These are phyloP conservation scores for Drosophila erecta DNA, from an alignment of 1,140 invertebrate species.

Conservation along the genomic window DNA sequence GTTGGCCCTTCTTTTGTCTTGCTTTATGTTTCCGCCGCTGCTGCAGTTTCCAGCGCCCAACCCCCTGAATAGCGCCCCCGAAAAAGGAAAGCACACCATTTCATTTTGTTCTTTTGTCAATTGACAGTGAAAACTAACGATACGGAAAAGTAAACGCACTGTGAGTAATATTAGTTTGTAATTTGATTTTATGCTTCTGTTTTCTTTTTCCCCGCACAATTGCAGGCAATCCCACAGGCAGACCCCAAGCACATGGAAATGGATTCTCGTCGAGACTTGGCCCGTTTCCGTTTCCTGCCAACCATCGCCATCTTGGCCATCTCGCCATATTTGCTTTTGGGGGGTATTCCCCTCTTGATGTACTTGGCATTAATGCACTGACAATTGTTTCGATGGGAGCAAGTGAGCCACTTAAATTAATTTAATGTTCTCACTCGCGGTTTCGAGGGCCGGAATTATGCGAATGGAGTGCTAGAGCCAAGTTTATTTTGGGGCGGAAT, in stretches of 20 bases:
- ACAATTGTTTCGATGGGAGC: slow-evolving; percentile 63
- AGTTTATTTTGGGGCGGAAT: slow-evolving; percentile 21
- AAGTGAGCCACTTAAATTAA: slow-evolving; percentile 71
- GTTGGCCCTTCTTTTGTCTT: slow-evolving; percentile 53
- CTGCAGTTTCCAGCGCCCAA: slow-evolving; percentile 53
- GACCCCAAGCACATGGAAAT: slow-evolving; percentile 5
- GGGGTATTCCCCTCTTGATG: not conserved
- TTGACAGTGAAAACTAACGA: slow-evolving; percentile 84
- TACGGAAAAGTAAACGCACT: slow-evolving; percentile 82
- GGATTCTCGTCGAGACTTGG: slow-evolving; percentile 27
- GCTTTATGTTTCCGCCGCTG: slow-evolving; percentile 59
- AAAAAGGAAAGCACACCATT: slow-evolving; percentile 33
- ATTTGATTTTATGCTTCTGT: slow-evolving; percentile 77
- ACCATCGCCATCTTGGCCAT: slow-evolving; percentile 7
- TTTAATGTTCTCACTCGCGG: slow-evolving; percentile 60
- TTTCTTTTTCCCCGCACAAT: slow-evolving; percentile 42
- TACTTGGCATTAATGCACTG: slow-evolving; percentile 68
- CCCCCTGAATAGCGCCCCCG: not conserved
- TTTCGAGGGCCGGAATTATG: slow-evolving; percentile 37
- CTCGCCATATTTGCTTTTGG: not conserved
- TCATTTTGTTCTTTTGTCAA: slow-evolving; percentile 59
- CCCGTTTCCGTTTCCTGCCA: slow-evolving; percentile 46
- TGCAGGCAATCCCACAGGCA: slow-evolving; percentile 43
- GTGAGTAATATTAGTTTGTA: slow-evolving; percentile 83
- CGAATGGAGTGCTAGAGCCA: slow-evolving; percentile 6